These are phyloP conservation scores for Pagetopsis macropterus DNA, from an alignment of 2,797 vertebrate genomes.

Conservation along the genomic window DNA sequence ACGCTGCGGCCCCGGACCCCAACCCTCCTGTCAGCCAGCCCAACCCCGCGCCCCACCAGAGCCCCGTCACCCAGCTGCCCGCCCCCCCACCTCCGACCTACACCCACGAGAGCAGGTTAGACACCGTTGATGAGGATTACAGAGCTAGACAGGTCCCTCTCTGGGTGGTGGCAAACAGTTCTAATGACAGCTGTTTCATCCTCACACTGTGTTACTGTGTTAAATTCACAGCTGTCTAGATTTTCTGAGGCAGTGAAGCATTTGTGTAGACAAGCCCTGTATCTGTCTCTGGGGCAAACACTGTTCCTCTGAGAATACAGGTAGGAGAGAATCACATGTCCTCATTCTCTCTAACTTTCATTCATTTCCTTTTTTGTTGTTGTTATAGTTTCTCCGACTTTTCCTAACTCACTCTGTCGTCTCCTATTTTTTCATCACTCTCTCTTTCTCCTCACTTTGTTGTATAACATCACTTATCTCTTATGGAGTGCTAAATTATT, in stretches of 20 bases:
- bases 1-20: slow-evolving; percentile 69
- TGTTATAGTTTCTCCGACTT: background rate
- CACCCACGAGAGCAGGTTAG: slow-evolving; percentile 93
- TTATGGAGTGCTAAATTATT: slow-evolving; percentile 77
- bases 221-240: slow-evolving; percentile 28
- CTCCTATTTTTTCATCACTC: background rate
- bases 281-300: slow-evolving; percentile 49
- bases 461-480: slow-evolving; percentile 78
- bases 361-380: background rate
- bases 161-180: slow-evolving; percentile 4
- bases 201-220: slow-evolving; percentile 1
- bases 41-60: slow-evolving; percentile 86
- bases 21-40: slow-evolving; percentile 71
- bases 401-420: background rate
- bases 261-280: slow-evolving; percentile 47
- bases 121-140: background rate
- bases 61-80: slow-evolving; percentile 84
- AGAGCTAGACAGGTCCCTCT: background rate
- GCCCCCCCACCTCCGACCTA: slow-evolving; percentile 88
- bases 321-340: slow-evolving; percentile 30
- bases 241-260: slow-evolving; percentile 42
- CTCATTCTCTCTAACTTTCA: slow-evolving; percentile 16
- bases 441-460: slow-evolving; percentile 52
- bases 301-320: slow-evolving; percentile 34
- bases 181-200: slow-evolving; percentile 11